Percentiles rank a stretch among this genome's conserved stretches.
These are phyloP conservation scores for Terebella lapidaria DNA, from an alignment of 2,888 invertebrate genomes.

Conservation along the genomic window DNA sequence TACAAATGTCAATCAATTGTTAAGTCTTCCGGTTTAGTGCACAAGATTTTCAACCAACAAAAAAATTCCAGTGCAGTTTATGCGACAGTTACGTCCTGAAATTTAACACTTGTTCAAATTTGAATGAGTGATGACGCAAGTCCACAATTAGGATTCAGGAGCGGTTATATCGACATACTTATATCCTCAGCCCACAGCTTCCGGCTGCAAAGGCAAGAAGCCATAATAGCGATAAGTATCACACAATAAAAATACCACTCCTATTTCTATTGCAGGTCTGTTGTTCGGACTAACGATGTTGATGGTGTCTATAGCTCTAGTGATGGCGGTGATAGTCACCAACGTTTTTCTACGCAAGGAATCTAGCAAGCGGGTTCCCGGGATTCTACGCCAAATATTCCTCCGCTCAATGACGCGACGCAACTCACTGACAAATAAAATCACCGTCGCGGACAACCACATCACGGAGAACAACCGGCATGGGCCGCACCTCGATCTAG, in stretches of 20 bases:
- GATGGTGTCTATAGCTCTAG: slow-evolving; percentile 27
- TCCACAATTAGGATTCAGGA: too few species aligned
- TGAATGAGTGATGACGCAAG: too few species aligned
- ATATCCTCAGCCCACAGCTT: background rate
- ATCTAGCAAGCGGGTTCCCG: background rate
- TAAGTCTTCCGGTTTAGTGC: too few species aligned
- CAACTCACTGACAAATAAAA: background rate
- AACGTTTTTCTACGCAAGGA: slow-evolving; percentile 26
- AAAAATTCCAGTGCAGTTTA: too few species aligned
- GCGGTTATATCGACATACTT: too few species aligned
- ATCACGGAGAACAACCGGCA: slow-evolving; percentile 9
- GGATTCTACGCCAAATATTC: background rate
- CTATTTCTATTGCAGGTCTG: slow-evolving; percentile 22
- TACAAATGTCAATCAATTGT: too few species aligned
- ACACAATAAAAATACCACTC: too few species aligned
- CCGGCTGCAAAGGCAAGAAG: background rate
- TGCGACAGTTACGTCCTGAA: too few species aligned
- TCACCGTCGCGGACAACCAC: slow-evolving; percentile 18
- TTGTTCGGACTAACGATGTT: slow-evolving; percentile 27
- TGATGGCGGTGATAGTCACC: slow-evolving; percentile 28
- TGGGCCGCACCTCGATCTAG: slow-evolving; percentile 11
- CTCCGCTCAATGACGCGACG: background rate
- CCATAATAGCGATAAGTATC: too few species aligned
- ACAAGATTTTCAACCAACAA: too few species aligned
- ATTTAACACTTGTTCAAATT: too few species aligned